A percentile compares a stretch with the other conserved stretches of the same genome.
Conservation (phyloP, 2,888 invertebrate species). For the Pseudeuparius sepicola region DNA sequence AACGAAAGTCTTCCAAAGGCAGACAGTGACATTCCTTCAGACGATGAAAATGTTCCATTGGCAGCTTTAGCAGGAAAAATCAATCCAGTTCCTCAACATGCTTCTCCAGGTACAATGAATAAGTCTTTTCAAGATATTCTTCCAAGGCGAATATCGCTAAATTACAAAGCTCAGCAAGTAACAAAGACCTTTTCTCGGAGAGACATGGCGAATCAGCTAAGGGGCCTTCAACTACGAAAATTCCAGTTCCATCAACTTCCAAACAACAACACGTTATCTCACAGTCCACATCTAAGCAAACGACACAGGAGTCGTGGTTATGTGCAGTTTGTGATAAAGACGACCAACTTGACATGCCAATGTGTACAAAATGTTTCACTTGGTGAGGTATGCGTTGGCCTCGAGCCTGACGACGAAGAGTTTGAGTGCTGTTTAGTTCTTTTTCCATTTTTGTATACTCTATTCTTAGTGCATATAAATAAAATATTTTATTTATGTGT, state of each 20-base stretch:
- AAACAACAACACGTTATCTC: background rate
- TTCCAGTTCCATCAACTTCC: constrained; percentile 1
- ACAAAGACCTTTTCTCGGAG: constrained; percentile 4
- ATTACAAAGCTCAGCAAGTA: constrained; percentile 8
- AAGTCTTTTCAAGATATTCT: constrained; percentile 8
- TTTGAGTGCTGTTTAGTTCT: constrained; percentile 13
- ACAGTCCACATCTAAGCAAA: constrained; percentile 2
- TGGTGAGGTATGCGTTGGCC: constrained; percentile 13
- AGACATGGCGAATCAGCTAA: constrained; percentile 1
- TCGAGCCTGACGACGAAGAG: constrained; percentile 14
- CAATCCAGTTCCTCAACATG: background rate
- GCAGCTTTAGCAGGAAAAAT: constrained; percentile 1
- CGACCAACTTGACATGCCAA: constrained; percentile 5
- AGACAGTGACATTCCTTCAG: constrained; percentile 1
- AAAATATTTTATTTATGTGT: background rate
- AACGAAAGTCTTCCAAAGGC: constrained; percentile 9
- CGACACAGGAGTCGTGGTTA: constrained; percentile 5
- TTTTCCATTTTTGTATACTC: constrained; percentile 3
- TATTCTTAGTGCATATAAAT: constrained; percentile 1
- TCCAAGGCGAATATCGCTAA: constrained; percentile 5
- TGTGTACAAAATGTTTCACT: constrained; percentile 2
- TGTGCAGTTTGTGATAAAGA: constrained; percentile 4
- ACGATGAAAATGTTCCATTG: constrained; percentile 5
- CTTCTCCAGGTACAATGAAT: constrained; percentile 5
- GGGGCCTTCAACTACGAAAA: background rate